phyloP scores from a whole-genome alignment of 2,888 invertebrate species.

The Oscheius sp. region DNA sequence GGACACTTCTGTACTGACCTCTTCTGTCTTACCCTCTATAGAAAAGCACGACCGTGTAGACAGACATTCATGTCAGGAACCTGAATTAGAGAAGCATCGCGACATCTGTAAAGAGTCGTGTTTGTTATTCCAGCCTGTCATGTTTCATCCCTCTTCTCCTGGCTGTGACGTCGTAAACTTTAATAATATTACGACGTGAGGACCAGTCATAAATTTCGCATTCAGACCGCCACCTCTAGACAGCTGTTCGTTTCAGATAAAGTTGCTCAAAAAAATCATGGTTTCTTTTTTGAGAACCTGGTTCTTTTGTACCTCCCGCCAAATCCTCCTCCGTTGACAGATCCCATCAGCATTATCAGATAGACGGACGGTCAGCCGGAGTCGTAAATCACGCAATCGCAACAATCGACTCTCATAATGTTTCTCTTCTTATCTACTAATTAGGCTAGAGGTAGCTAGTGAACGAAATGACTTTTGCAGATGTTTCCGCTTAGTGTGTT shows the following conservation, averaged over 20 bases:
- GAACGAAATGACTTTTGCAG: background rate
- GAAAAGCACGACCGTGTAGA: too few species aligned
- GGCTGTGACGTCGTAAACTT: conserved; percentile 27
- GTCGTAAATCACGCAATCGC: conserved; percentile 35
- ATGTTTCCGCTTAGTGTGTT: too few species aligned
- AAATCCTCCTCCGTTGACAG: background rate
- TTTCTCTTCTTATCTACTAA: conserved; percentile 11
- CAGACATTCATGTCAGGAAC: too few species aligned
- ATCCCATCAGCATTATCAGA: conserved; percentile 20
- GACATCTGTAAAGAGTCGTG: too few species aligned
- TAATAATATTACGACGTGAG: conserved; percentile 25
- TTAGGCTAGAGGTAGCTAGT: background rate
- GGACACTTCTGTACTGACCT: too few species aligned
- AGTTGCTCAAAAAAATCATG: background rate
- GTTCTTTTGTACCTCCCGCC: conserved; percentile 5
- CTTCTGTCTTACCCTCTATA: too few species aligned
- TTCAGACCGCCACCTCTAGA: conserved; percentile 2
- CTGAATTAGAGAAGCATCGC: too few species aligned
- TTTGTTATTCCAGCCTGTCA: too few species aligned
- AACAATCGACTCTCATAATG: conserved; percentile 5
- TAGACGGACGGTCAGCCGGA: conserved; percentile 8
- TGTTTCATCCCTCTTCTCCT: background rate
- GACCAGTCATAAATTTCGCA: conserved; percentile 17
- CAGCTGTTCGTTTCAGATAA: conserved; percentile 17
- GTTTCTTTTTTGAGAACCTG: background rate